These are phyloP conservation scores for Parnassius mnemosyne DNA, from an alignment of 2,888 invertebrate species.

Conservation along the genomic window DNA sequence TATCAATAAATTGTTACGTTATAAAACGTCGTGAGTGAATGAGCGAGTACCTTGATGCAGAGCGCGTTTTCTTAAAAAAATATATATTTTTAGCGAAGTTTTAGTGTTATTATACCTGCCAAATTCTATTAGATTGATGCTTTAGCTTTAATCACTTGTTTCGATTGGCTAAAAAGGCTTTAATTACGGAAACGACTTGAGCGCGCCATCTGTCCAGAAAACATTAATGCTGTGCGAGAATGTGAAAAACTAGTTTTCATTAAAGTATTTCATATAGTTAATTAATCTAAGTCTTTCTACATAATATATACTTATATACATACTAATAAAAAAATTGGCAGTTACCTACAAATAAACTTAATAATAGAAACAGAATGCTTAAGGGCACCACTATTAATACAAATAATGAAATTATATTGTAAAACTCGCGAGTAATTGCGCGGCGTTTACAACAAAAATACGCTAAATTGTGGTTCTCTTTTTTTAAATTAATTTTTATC, in stretches of 20 bases:
- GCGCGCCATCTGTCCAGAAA: conserved; percentile 8
- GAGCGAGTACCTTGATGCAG: conserved; percentile 30
- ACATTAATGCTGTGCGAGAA: conserved; percentile 25
- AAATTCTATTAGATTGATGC: conserved; percentile 21
- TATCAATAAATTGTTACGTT: conserved; percentile 21
- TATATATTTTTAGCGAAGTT: conserved; percentile 32
- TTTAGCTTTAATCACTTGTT: conserved; percentile 22
- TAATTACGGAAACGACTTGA: conserved; percentile 12
- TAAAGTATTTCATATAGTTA: too few relatives aligned
- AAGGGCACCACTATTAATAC: too few relatives aligned
- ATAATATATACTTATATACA: not conserved
- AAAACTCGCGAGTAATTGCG: conserved; percentile 27
- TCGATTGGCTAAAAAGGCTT: conserved; percentile 10
- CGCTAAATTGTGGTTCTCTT: too few relatives aligned
- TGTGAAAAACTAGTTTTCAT: not conserved
- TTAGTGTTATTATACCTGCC: conserved; percentile 21
- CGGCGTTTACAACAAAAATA: conserved; percentile 32
- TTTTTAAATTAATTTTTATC: too few relatives aligned
- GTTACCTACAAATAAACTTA: not conserved
- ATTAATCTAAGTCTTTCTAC: not conserved
- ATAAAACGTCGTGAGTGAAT: conserved; percentile 10
- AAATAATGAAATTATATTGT: not conserved
- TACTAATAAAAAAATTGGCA: not conserved
- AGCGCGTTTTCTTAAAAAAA: conserved; percentile 30
- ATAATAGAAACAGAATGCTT: too few relatives aligned